These are phyloP conservation scores for Kryptolebias ocellatus DNA, from an alignment of 2,797 vertebrate genomes.

Conservation along the genomic window DNA sequence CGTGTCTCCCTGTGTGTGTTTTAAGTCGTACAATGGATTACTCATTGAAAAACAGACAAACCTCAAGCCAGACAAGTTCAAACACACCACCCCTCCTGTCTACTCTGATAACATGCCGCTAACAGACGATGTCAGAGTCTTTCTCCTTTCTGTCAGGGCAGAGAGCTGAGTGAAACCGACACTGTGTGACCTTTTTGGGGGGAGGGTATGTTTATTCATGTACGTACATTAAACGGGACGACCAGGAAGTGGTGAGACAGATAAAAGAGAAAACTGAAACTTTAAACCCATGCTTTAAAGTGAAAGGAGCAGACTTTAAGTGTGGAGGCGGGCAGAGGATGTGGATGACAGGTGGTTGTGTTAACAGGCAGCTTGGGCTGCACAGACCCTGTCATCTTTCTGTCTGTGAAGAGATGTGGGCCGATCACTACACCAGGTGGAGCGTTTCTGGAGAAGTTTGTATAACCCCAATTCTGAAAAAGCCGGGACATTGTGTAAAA, in stretches of 20 bases:
- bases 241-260: conserved; percentile 43
- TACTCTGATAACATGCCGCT: conserved; percentile 37
- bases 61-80: conserved; percentile 73
- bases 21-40: conserved; percentile 71
- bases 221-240: conserved; percentile 27
- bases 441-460: conserved; percentile 26
- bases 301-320: conserved; percentile 46
- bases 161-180: conserved; percentile 48
- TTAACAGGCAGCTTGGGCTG: conserved; percentile 55
- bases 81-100: conserved; percentile 56
- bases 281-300: conserved; percentile 32
- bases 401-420: conserved; percentile 50
- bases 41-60: conserved; percentile 72
- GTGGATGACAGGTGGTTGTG: conserved; percentile 59
- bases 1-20: conserved; percentile 38
- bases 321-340: conserved; percentile 36
- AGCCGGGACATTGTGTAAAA: no score
- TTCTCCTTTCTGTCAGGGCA: conserved; percentile 49
- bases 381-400: conserved; percentile 52
- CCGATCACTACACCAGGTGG: conserved; percentile 57
- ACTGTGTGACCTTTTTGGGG: conserved; percentile 32
- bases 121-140: conserved; percentile 66
- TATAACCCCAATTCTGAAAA: no score
- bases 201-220: conserved; percentile 12
- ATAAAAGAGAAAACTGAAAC: conserved; percentile 37